Base-by-base conservation (phyloP, 2,113 vertebrate species). In the Parus major region DNA sequence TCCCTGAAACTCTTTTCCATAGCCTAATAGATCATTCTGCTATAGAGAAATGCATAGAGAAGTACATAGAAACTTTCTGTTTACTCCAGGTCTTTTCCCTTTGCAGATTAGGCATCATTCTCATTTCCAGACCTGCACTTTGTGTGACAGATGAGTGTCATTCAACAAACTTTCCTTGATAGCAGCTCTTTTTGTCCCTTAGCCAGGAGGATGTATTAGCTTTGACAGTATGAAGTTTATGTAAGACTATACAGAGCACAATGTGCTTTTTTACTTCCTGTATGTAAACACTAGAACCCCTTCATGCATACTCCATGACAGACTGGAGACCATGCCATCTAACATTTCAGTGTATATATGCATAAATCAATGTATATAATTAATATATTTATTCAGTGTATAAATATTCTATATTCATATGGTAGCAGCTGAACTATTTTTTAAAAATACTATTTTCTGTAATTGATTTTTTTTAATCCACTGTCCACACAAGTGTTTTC, bases 301-400 rank as follows among this genome's bases (percentile, higher is more conserved):
- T 87, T n/a, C 4, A 5, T 64, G 22, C 90, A 47, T 82, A 83
- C 49, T 97, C 72, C 70, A 69, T 96, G 95, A 93, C n/a, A 50
- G 92, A 86, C 93, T 95, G 80, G 70, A 96, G 92, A 80, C 82
- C 35, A 82, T 71, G 15, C 91, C 78, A 42, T 95, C 68, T 92
- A 80, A 77, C 75, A 94, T 97, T 94, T 89, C 79, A 89, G 69
- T 83, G 79, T 91, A 15, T n/a, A 15, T n/a, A 39, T 92, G 27
- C 88, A 52, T 93, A 80, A 84, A 91, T 73, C 42, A n/a, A 14
- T 64, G 36, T 42, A 64, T 33, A n/a, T n/a, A 29, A 52, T 52
- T 21, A 42, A 64, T 53, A n/a, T 28, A 78, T 42, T n/a, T 42
- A 63, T 95, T 93, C 75, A 94, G 76, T 77, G 71, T 90, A 12